Conservation (phyloP, 1,140 invertebrate genomes). For the Hesperophylax magnus region DNA sequence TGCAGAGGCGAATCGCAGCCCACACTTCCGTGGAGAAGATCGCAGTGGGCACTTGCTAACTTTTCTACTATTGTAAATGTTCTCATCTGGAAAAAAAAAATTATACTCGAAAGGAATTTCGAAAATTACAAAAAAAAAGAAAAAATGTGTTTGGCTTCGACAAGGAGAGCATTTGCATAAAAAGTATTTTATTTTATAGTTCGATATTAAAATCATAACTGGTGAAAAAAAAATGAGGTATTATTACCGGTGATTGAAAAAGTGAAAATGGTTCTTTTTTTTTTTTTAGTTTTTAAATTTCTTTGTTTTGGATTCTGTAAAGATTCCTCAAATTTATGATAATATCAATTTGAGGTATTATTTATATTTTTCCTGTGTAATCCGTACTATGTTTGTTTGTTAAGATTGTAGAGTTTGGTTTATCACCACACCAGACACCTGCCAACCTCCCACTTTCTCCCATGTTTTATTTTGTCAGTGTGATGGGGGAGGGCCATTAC, state of each 20-base stretch:
- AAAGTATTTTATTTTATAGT: constrained; percentile 30
- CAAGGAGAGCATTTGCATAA: background rate
- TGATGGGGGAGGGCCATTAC: background rate
- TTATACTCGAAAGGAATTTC: no score
- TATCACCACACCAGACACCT: no score
- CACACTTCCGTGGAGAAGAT: constrained; percentile 61
- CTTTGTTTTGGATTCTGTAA: no score
- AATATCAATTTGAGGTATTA: no score
- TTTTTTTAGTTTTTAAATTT: no score
- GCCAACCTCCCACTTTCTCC: no score
- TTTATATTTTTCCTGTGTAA: background rate
- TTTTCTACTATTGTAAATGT: constrained; percentile 19
- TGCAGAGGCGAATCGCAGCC: constrained; percentile 81
- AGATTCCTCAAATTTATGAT: no score
- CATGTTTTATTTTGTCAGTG: background rate
- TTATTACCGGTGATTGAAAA: no score
- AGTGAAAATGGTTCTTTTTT: no score
- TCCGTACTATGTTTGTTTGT: constrained; percentile 6
- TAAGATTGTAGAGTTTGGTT: background rate
- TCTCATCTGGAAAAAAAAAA: background rate
- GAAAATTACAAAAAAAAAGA: background rate
- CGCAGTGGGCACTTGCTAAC: constrained; percentile 37
- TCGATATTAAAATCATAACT: background rate
- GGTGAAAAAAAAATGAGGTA: background rate
- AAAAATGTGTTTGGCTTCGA: background rate